Percentiles rank a stretch among this genome's conserved stretches.
Conservation (phyloP, 1,140 invertebrate genomes). For the Heterodera schachtii region DNA sequence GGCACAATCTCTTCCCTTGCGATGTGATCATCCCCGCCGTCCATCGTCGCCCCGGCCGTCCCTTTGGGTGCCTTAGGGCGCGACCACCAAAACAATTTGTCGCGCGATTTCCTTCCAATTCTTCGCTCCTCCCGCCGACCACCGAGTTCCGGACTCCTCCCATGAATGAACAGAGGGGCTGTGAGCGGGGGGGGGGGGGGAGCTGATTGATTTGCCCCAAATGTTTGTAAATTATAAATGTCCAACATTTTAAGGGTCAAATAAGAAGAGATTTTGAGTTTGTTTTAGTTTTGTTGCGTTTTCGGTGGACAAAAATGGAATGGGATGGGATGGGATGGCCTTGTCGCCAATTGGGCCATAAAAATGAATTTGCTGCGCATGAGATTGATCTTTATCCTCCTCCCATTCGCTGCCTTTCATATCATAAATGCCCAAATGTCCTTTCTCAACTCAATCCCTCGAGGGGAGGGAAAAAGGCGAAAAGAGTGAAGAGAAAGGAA, state of each 20-base stretch:
- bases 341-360: conserved; percentile 13
- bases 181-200: neutral
- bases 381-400: neutral
- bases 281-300: neutral
- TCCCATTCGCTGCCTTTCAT: neutral
- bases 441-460: too few species aligned
- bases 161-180: conserved; percentile 4
- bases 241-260: too few species aligned
- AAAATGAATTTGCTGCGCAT: neutral
- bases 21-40: neutral
- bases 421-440: neutral
- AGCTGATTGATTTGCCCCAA: conserved; percentile 15
- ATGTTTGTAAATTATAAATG: neutral
- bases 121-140: neutral
- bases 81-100: conserved; percentile 18
- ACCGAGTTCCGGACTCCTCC: conserved; percentile 8
- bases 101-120: conserved; percentile 8
- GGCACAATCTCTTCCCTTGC: neutral
- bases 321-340: neutral
- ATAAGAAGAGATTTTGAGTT: neutral
- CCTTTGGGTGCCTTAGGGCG: neutral
- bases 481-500: too few species aligned
- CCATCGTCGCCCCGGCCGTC: conserved; percentile 4
- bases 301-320: neutral
- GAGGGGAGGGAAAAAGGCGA: too few species aligned